phyloP scores from a whole-genome alignment of 2,113 vertebrate species.

The Galbula dea region DNA sequence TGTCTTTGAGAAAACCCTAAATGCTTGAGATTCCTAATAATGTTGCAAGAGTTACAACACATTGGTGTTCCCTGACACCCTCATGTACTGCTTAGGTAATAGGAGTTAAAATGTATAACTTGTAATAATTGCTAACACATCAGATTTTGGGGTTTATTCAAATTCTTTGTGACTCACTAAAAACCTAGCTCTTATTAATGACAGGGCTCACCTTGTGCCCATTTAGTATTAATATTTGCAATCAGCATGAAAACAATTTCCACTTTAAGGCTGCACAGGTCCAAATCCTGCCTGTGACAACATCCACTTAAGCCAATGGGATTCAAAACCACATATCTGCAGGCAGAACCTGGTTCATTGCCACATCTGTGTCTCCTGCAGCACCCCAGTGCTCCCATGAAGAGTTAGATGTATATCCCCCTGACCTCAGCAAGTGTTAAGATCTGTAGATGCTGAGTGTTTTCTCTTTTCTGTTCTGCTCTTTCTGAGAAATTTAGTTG shows the following conservation, averaged over 20 bases:
- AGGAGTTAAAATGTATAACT: neutral
- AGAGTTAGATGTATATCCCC: neutral
- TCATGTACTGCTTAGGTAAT: neutral
- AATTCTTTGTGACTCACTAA: neutral
- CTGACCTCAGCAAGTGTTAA: neutral
- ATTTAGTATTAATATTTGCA: neutral
- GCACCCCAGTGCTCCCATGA: neutral
- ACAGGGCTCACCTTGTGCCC: neutral
- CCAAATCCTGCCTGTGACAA: neutral
- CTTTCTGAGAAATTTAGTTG: neutral
- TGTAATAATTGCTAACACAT: neutral
- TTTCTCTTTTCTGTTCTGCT: neutral
- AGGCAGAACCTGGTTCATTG: neutral
- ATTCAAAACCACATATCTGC: neutral
- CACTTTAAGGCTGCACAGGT: neutral
- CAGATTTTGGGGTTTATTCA: neutral
- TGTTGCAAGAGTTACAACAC: slow-evolving; percentile 26
- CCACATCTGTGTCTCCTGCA: neutral
- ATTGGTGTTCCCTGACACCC: neutral
- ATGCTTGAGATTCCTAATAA: neutral
- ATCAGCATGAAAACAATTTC: neutral
- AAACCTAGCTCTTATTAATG: neutral
- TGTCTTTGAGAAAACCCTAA: neutral
- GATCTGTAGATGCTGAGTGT: neutral
- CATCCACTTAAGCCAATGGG: neutral